Evolutionary conservation across 2,797 vertebrate species (phyloP), one percentile per base, ranked within the genome.

Genomic region (Sebastes nivosus): DNA sequence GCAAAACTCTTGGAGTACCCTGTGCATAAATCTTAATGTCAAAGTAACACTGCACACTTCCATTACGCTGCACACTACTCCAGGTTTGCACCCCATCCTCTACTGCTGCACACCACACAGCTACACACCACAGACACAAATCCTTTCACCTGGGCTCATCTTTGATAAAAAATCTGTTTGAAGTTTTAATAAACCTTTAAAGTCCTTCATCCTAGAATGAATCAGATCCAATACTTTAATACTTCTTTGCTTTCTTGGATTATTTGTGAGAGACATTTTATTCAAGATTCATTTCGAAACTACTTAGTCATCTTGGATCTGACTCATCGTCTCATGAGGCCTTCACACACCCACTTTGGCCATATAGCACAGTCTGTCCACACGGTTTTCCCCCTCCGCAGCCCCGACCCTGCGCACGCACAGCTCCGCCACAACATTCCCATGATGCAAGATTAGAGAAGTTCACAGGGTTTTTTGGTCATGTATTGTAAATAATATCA

Each of bases 371-470:
- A 74, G 20, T 67, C 42, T 20, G 22, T 29, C 71, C 32, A n/a
- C 63, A 75, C 3, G 18, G 79, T 75, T 58, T 72, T 71, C n/a
- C 10, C 75, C 84, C 64, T 20, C 27, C 42, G 25, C 63, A n/a
- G 1, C 11, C 13, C 46, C 46, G 2, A 52, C 6, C 46, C 60
- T 22, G 76, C 80, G 75, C 80, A 74, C 34, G 20, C 77, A 64
- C 72, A 8, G 3, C 57, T 77, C 72, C 30, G 25, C 75, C 63
- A 79, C 78, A 83, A 65, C 72, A 75, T 85, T 85, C 88, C 88
- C 84, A 75, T 94, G 91, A 92, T 89, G 86, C 64, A 89, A 87
- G 75, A 87, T 90, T 91, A 67, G 87, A 93, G 94, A 95, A 94
- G 94, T 94, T 79, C 52, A 22, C 24, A 2, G 60, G 69, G 72